Percentiles rank a stretch among this genome's conserved stretches.
These are phyloP conservation scores for Troilus luridus DNA, from an alignment of 2,888 invertebrate species.

Conservation along the genomic window DNA sequence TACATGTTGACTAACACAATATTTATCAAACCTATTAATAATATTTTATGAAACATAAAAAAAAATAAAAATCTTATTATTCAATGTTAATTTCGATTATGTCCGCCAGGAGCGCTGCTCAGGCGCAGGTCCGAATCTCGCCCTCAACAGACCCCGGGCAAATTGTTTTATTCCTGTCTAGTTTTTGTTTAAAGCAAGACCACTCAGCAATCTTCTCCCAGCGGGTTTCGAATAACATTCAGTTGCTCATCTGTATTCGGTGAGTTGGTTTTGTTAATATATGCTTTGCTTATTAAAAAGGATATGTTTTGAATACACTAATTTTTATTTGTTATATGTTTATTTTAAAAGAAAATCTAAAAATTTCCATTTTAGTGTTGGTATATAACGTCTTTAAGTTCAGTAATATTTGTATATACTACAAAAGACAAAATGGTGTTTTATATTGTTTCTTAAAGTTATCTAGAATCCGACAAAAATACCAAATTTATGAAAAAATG, in stretches of 20 bases:
- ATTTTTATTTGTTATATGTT: not conserved
- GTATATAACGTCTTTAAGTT: too few relatives aligned
- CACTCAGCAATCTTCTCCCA: not conserved
- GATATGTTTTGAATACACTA: not conserved
- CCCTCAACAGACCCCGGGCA: constrained; percentile 42
- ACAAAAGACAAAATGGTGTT: not conserved
- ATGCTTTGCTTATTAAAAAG: not conserved
- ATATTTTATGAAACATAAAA: not conserved
- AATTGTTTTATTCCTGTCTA: constrained; percentile 46
- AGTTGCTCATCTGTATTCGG: not conserved
- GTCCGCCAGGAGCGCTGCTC: not conserved
- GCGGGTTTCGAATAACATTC: not conserved
- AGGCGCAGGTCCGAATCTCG: constrained; percentile 41
- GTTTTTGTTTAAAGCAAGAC: constrained; percentile 38
- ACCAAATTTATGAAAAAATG: not conserved
- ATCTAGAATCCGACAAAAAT: not conserved
- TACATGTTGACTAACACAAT: too few relatives aligned
- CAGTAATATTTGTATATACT: too few relatives aligned
- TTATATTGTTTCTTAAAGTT: not conserved
- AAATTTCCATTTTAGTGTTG: too few relatives aligned
- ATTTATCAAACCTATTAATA: too few relatives aligned
- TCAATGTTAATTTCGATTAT: not conserved
- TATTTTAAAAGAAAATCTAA: not conserved
- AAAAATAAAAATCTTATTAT: constrained; percentile 1
- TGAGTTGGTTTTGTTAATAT: not conserved